Base-by-base conservation (phyloP, 1,140 invertebrate genomes). In the Calosoma granatense region DNA sequence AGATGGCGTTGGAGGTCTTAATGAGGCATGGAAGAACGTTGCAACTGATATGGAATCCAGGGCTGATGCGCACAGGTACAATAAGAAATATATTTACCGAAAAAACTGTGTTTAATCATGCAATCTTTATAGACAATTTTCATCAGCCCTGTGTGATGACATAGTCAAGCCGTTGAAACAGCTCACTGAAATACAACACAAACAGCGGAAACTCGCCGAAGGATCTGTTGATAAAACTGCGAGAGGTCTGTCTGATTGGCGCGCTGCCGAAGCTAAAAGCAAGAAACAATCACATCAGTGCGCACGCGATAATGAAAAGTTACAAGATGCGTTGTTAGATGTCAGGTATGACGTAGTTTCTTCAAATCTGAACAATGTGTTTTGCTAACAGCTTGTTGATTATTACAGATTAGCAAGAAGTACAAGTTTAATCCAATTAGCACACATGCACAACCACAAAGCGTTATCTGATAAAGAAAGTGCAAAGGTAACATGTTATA, bases 1-100 rank as follows among this genome's bases (percentile, higher is more conserved):
- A 53, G 85, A 90, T 67, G 83, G 84, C 52, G 78, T 86, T 21
- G 92, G 92, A 12, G 88, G 86, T 53, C 81, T 94, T 51, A 85
- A 86, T 56, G 87, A 93, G 60, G 88, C 91, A 57, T 95, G 92
- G 92, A 87, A 89, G 72, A 81, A 87, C 60, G 88, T 93, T 51
- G 90, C 88, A 23, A 77, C 84, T n/a, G 89, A 94, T 72, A 90
- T 95, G 83, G 92, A 95, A 71, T 81, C 85, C 60, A 85, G 91
- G 65, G 87, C 90, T 20, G 92, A 94, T 68, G 81, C 89, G 36
- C 92, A 94, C 74, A 84, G 86, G 76, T 81, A 76, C 63, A 65
- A 66, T 39, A 62, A n/a, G 9, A 47, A 47, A 14, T 47, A 47
- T 9, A 47, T 47, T n/a, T 3, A 14, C 15, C 17, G 43, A 15